Percentiles rank a stretch among this genome's conserved stretches.
These are phyloP conservation scores for Pachypsylla venusta DNA, from an alignment of 1,140 invertebrate species.

Conservation along the genomic window DNA sequence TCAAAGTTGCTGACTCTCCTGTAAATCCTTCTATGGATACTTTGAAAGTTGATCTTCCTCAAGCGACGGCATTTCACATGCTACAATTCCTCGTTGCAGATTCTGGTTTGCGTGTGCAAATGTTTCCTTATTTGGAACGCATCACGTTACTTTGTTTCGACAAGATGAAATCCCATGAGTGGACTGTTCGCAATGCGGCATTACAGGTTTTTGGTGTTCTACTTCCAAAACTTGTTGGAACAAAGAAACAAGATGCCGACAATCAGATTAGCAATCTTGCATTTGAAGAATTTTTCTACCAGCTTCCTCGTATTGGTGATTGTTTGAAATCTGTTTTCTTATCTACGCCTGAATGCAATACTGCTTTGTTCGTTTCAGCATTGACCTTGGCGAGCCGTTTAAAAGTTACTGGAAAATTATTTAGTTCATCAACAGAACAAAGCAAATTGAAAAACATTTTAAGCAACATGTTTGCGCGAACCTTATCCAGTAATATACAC, in stretches of 20 bases:
- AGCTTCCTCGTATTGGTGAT: not conserved
- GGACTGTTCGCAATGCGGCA: not conserved
- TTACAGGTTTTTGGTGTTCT: not conserved
- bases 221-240: not conserved
- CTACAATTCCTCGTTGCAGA: not conserved
- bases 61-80: not conserved
- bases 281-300: conserved; percentile 1
- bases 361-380: not conserved
- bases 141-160: not conserved
- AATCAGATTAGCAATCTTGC: not conserved
- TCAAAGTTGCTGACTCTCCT: not conserved
- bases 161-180: not conserved
- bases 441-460: not conserved
- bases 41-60: not conserved
- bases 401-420: not conserved
- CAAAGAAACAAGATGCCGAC: not conserved
- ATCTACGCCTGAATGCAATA: not conserved
- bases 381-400: not conserved
- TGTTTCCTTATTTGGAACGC: not conserved
- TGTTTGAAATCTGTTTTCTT: not conserved
- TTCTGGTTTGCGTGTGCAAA: not conserved
- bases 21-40: not conserved
- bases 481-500: not conserved
- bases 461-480: not conserved
- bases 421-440: not conserved